Base-by-base conservation (phyloP, 2,113 vertebrate genomes). In the Triplophysa rosa region DNA sequence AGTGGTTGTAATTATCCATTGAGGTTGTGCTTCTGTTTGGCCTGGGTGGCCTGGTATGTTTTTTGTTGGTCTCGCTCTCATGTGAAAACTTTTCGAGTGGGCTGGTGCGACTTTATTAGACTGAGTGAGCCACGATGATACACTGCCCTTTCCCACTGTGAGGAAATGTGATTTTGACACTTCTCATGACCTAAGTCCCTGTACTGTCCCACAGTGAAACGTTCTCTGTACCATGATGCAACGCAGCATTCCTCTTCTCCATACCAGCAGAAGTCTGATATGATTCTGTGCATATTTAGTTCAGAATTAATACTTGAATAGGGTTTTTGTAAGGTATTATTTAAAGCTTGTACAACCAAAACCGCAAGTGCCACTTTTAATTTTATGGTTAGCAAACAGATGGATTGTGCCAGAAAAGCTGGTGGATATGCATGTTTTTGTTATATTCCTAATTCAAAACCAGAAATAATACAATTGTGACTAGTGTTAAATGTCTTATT, bases 171-270 rank as follows among this genome's bases (percentile, higher is more conserved):
- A 92, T 93, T 94, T 92, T 94, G 94, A 95, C 94, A 95, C 94
- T 96, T 96, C 94, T 95, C 93, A 94, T 95, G 94, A 95, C 94
- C 94, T 91, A 89, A 91, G 90, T 91, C 90, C 88, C 83, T 85
- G 85, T 89, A 88, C 90, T 93, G 93, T 92, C 89, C 77, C 77
- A 56, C 71, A 77, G 14, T 67, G 14, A 65, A 26, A 42, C 42
- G 71, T 73, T 79, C 54, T 17, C 79, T 73, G 64, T 64, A 76
- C 37, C 16, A 64, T 65, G 45, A 77, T 52, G 74, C 14, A 62
- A 16, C 65, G 4, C 45, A 21, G 42, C 62, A 52, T 47, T 63
- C 21, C 37, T 42, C n/a, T n/a, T 61, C 56, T 61, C 45, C 10
- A 11, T 71, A 17, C n/a, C 11, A 9, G 19, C 68, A 56, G 49